These are phyloP conservation scores for Dermolepida albohirtum DNA, from an alignment of 2,888 invertebrate genomes.

Conservation along the genomic window DNA sequence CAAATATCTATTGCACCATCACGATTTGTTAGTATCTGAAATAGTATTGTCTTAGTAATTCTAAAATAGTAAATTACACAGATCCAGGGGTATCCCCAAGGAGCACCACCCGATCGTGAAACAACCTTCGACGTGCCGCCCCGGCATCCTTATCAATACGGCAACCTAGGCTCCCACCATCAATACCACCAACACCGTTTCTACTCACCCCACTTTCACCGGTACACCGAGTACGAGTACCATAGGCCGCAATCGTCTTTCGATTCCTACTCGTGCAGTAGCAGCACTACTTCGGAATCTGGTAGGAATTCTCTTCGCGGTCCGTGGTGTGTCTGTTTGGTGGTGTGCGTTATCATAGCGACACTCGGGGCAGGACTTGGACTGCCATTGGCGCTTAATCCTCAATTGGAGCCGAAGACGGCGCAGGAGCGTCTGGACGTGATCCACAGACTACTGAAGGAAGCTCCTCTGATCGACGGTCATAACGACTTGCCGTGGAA, in stretches of 20 bases:
- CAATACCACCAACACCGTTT: constrained; percentile 52
- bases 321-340: constrained; percentile 70
- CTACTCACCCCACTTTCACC: too few species aligned
- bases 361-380: constrained; percentile 72
- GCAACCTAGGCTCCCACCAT: constrained; percentile 55
- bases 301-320: constrained; percentile 66
- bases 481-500: constrained; percentile 93
- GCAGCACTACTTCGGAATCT: constrained; percentile 69
- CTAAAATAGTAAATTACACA: neutral
- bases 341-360: constrained; percentile 71
- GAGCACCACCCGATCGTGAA: constrained; percentile 58
- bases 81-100: constrained; percentile 41
- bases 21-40: too few species aligned
- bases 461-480: constrained; percentile 80
- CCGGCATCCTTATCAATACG: constrained; percentile 51
- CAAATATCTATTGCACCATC: too few species aligned
- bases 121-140: constrained; percentile 59
- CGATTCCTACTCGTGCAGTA: constrained; percentile 64
- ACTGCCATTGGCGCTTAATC: constrained; percentile 68
- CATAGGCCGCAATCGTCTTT: constrained; percentile 57
- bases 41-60: too few species aligned
- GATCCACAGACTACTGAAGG: constrained; percentile 70
- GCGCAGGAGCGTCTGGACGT: constrained; percentile 72
- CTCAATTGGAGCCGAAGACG: constrained; percentile 55
- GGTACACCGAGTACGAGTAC: constrained; percentile 42